Percentiles rank a stretch among this genome's conserved stretches.
These are phyloP conservation scores for Zaprionus camerounensis DNA, from an alignment of 1,140 invertebrate genomes.

Conservation along the genomic window DNA sequence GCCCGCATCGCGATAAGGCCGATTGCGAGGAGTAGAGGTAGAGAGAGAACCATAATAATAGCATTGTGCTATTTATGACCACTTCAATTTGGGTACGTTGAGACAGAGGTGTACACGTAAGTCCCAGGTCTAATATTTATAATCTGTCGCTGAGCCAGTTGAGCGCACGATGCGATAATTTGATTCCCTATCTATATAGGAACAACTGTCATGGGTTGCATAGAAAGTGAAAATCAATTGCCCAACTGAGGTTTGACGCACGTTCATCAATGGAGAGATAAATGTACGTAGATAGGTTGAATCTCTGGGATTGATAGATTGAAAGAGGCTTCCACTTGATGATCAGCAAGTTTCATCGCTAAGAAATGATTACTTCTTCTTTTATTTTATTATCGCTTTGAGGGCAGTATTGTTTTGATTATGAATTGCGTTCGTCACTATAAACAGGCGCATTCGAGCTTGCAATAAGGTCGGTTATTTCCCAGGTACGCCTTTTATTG, in stretches of 20 bases:
- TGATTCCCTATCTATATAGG: slow-evolving; percentile 19
- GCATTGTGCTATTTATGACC: slow-evolving; percentile 35
- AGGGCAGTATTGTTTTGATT: background rate
- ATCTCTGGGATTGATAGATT: background rate
- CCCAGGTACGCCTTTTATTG: background rate
- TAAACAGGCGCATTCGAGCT: slow-evolving; percentile 1
- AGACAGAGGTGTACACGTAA: background rate
- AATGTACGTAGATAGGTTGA: background rate
- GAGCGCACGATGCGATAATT: slow-evolving; percentile 11
- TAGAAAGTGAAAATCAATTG: slow-evolving; percentile 10
- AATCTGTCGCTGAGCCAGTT: slow-evolving; percentile 15
- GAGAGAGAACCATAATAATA: slow-evolving; percentile 7
- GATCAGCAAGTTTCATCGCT: background rate
- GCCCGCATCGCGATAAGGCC: slow-evolving; percentile 28
- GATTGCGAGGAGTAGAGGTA: slow-evolving; percentile 3
- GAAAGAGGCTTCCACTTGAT: background rate
- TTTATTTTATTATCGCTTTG: background rate
- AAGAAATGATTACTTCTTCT: too few relatives aligned
- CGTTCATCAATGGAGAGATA: slow-evolving; percentile 4
- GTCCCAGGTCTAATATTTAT: background rate
- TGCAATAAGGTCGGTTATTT: slow-evolving; percentile 3
- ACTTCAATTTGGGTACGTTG: slow-evolving; percentile 24
- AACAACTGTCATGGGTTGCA: slow-evolving; percentile 15
- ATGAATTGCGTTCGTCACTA: background rate
- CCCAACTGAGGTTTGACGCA: slow-evolving; percentile 24